Evolutionary conservation across 2,113 vertebrate genomes (phyloP).

Genomic region (Regulus satrapa): DNA sequence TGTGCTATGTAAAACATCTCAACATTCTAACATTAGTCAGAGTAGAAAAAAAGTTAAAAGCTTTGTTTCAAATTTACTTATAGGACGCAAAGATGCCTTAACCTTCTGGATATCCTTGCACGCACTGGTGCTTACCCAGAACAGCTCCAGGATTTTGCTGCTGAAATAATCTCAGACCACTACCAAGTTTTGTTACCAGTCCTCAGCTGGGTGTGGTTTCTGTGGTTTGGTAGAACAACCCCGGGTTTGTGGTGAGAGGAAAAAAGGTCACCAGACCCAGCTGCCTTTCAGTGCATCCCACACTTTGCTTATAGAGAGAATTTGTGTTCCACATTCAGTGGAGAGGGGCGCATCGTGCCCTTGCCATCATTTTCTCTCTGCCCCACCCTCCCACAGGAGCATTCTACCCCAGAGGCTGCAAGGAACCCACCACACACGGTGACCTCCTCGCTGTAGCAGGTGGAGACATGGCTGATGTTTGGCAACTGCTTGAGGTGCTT

Average conservation of each 20-base stretch:
- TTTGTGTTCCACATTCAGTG: background rate
- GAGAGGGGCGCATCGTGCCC: fast-evolving
- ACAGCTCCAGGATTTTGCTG: background rate
- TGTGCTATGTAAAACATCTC: background rate
- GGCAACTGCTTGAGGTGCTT: conserved; percentile 84
- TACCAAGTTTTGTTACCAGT: background rate
- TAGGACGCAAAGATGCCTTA: fast-evolving
- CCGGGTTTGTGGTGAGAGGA: background rate
- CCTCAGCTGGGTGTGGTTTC: background rate
- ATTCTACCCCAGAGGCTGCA: background rate
- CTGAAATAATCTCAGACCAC: background rate
- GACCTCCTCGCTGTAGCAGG: conserved; percentile 85
- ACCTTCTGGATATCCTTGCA: background rate
- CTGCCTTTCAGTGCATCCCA: background rate
- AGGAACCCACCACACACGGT: conserved; percentile 84
- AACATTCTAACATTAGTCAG: background rate
- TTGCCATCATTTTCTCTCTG: fast-evolving
- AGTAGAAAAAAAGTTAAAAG: background rate
- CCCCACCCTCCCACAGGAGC: background rate
- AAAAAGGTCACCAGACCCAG: background rate
- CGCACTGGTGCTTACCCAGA: fast-evolving
- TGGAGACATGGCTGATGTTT: conserved; percentile 85
- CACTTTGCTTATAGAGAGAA: background rate
- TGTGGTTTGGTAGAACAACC: background rate
- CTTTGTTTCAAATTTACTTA: background rate